Conservation (phyloP, 2,888 invertebrate species). For the Thecocarcelia acutangulata region DNA sequence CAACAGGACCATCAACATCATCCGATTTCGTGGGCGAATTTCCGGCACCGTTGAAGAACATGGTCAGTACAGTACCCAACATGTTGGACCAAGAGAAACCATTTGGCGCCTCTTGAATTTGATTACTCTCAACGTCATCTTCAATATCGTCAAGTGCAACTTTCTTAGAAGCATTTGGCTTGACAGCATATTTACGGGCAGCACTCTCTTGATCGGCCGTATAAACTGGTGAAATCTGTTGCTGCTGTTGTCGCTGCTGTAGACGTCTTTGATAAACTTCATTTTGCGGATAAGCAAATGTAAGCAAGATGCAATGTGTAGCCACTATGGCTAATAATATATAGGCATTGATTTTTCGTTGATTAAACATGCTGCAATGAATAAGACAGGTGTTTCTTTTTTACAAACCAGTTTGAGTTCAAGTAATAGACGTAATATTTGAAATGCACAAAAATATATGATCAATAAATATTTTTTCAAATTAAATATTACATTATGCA, state of each 20-base stretch:
- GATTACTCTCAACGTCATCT: conserved; percentile 89
- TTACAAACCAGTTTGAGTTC: too few relatives aligned
- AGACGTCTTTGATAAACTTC: conserved; percentile 76
- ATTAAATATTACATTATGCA: too few relatives aligned
- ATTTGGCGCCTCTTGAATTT: conserved; percentile 86
- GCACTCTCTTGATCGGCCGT: conserved; percentile 52
- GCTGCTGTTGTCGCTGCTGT: conserved; percentile 57
- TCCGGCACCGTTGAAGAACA: conserved; percentile 88
- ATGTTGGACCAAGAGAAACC: conserved; percentile 95
- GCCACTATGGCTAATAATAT: conserved; percentile 87
- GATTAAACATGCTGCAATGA: conserved; percentile 84
- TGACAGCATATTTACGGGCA: conserved; percentile 91
- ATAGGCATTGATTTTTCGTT: conserved; percentile 86
- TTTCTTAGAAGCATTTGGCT: conserved; percentile 94
- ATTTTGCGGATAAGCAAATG: conserved; percentile 86
- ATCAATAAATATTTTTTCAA: too few relatives aligned
- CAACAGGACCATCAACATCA: conserved; percentile 85
- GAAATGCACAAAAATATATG: too few relatives aligned
- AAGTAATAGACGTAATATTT: too few relatives aligned
- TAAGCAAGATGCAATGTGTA: conserved; percentile 86
- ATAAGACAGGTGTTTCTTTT: background rate
- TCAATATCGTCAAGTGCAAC: conserved; percentile 91
- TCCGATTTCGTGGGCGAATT: conserved; percentile 90
- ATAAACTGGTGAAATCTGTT: conserved; percentile 76
- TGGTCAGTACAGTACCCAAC: conserved; percentile 92